Percentiles rank a stretch among this genome's conserved stretches.
Evolutionary conservation across 2,888 invertebrate genomes (phyloP).

Genomic region (Plagiodera versicolora): DNA sequence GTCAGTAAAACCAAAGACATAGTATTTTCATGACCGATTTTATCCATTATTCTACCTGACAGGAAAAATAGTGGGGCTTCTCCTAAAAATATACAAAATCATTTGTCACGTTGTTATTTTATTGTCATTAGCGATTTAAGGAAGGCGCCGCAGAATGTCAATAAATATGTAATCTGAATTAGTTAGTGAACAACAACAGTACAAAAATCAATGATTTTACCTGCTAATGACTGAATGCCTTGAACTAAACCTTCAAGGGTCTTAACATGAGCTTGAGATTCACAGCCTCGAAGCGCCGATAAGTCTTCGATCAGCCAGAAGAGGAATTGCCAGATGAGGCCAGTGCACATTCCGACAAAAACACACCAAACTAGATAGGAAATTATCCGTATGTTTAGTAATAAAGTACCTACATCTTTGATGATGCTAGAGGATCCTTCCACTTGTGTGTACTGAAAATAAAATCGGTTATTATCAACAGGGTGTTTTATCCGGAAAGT

Average conservation of each 20-base stretch:
- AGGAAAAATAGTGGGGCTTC: constrained; percentile 87
- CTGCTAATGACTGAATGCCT: constrained; percentile 67
- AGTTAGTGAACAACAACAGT: no score
- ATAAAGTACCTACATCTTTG: constrained; percentile 67
- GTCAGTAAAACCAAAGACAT: constrained; percentile 82
- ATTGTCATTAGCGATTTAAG: no score
- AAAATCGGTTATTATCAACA: no score
- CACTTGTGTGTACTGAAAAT: constrained; percentile 64
- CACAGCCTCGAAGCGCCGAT: constrained; percentile 55
- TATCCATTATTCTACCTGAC: constrained; percentile 76
- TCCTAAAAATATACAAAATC: constrained; percentile 53
- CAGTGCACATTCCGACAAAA: constrained; percentile 80
- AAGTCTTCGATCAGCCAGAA: constrained; percentile 84
- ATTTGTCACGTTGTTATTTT: no score
- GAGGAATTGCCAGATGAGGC: constrained; percentile 84
- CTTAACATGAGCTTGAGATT: constrained; percentile 52
- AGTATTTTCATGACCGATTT: constrained; percentile 78
- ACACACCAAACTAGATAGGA: constrained; percentile 81
- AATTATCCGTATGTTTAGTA: constrained; percentile 68
- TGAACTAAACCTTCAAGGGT: constrained; percentile 54
- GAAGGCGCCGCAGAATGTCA: no score
- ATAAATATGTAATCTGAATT: background rate
- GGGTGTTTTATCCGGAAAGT: no score
- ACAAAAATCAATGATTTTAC: background rate
- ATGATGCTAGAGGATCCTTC: constrained; percentile 68